Evolutionary conservation across 2,113 vertebrate species (phyloP).

Genomic region (Kryptolebias marmoratus): DNA sequence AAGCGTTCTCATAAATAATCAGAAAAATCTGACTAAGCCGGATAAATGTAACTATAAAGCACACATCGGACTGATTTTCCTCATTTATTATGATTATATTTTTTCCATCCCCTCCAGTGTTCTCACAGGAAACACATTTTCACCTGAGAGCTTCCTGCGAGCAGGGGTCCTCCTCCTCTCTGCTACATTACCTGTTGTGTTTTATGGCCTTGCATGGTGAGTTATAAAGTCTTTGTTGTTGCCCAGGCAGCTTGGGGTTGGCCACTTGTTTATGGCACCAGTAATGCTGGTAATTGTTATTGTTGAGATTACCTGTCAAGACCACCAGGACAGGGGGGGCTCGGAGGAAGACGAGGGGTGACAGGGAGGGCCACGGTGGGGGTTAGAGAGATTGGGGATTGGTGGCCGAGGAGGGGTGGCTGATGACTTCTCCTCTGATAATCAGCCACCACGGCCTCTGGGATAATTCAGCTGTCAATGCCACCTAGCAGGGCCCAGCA

Average conservation of each 20-base stretch:
- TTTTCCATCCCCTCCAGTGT: not conserved
- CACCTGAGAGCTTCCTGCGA: not conserved
- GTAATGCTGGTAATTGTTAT: conserved; percentile 99
- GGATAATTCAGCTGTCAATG: conserved; percentile 99
- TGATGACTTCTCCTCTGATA: conserved; percentile 99
- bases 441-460: conserved; percentile 95
- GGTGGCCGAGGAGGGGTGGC: conserved; percentile 76
- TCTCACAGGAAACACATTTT: not conserved
- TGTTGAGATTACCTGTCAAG: conserved; percentile 99
- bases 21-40: conserved; percentile 14
- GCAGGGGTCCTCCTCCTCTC: conserved; percentile 58
- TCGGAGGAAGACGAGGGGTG: conserved; percentile 90
- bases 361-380: conserved; percentile 86
- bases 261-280: conserved; percentile 99
- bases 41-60: not conserved
- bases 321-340: conserved; percentile 87
- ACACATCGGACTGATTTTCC: conserved; percentile 21
- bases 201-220: conserved; percentile 86
- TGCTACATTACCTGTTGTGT: conserved; percentile 94
- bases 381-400: conserved; percentile 73
- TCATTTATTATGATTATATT: conserved; percentile 29
- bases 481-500: conserved; percentile 83
- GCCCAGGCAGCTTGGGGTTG: conserved; percentile 84
- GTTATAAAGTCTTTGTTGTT: conserved; percentile 97
- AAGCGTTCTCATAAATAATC: conserved; percentile 47